These are phyloP conservation scores for Equus przewalskii DNA, from an alignment of 2,113 vertebrate species.

Conservation along the genomic window DNA sequence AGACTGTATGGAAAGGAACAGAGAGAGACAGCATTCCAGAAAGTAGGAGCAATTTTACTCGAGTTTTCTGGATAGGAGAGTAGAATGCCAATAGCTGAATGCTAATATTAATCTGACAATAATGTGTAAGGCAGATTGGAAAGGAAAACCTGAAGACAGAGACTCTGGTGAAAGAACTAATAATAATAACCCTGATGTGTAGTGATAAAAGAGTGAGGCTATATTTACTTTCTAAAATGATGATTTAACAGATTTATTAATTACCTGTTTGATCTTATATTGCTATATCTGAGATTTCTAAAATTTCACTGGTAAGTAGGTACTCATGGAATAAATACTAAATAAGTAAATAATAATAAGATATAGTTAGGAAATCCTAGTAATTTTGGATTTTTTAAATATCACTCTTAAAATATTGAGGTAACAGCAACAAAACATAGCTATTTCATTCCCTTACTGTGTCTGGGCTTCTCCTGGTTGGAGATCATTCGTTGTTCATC, in stretches of 20 bases:
- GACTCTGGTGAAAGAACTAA: background rate
- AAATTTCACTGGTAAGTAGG: background rate
- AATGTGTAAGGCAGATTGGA: background rate
- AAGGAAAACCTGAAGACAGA: background rate
- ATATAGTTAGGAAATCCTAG: background rate
- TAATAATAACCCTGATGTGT: background rate
- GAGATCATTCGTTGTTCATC: background rate
- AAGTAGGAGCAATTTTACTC: background rate
- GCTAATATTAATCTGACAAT: background rate
- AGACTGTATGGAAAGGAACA: background rate
- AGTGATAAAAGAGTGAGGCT: background rate
- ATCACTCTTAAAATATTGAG: background rate
- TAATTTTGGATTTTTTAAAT: background rate
- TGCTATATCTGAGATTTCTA: background rate
- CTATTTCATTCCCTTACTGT: accelerated
- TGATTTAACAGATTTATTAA: background rate
- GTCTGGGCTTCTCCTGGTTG: background rate
- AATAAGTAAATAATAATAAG: background rate
- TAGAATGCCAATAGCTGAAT: background rate
- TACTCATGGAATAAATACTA: background rate
- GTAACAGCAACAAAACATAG: background rate
- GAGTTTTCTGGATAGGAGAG: background rate
- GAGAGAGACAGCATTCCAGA: background rate
- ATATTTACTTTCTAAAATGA: background rate
- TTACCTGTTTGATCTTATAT: background rate